phyloP scores from a whole-genome alignment of 2,113 vertebrate genomes.

The Mandrillus leucophaeus region DNA sequence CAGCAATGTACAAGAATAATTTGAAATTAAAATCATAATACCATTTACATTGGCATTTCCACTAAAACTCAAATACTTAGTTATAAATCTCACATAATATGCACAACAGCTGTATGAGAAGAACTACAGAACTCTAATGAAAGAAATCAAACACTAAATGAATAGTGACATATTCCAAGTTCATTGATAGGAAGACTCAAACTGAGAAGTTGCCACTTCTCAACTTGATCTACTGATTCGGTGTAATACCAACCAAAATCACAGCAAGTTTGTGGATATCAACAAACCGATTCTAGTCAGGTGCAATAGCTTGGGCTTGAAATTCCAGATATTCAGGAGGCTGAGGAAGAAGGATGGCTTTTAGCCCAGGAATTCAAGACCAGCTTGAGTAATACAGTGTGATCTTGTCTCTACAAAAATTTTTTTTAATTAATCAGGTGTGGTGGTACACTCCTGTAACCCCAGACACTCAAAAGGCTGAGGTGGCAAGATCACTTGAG shows the following conservation, averaged over 20 bases:
- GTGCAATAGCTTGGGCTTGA: no score
- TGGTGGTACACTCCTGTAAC: no score
- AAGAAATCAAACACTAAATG: background rate
- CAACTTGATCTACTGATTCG: background rate
- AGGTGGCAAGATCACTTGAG: no score
- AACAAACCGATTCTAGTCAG: background rate
- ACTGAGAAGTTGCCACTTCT: background rate
- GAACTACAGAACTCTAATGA: background rate
- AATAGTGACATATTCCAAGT: background rate
- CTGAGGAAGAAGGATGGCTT: no score
- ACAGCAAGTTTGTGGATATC: background rate
- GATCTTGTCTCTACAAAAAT: no score
- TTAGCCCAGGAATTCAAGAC: no score
- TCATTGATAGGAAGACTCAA: background rate
- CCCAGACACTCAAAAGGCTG: no score
- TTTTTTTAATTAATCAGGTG: no score
- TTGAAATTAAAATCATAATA: background rate
- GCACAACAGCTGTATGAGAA: background rate
- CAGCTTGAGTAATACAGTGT: no score
- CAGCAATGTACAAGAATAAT: background rate
- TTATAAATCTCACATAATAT: background rate
- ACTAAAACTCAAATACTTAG: background rate
- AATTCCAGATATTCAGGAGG: no score
- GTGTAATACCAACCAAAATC: background rate
- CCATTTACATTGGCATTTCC: background rate